These are phyloP conservation scores for Morone chrysops DNA, from an alignment of 2,113 vertebrate species.

Conservation along the genomic window DNA sequence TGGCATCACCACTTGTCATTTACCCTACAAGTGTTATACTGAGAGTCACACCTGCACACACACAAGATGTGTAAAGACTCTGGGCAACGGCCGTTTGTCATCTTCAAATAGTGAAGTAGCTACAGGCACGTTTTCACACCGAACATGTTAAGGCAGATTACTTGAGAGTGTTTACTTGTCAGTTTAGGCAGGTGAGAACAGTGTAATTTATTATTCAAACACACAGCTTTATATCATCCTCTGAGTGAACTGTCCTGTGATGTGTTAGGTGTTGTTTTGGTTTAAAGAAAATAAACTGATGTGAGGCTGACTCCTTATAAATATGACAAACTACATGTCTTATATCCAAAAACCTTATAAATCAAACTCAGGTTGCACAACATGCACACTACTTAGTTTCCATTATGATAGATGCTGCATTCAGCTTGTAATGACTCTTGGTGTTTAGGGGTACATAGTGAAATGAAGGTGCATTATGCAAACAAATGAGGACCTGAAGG, in stretches of 20 bases:
- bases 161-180: background rate
- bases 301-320: background rate
- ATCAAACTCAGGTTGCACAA: conserved; percentile 20
- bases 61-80: background rate
- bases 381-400: conserved; percentile 6
- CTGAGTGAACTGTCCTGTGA: background rate
- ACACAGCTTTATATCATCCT: background rate
- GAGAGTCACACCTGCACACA: conserved; percentile 12
- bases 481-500: conserved; percentile 34
- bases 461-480: conserved; percentile 25
- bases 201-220: background rate
- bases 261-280: background rate
- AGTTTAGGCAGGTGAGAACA: background rate
- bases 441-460: conserved; percentile 28
- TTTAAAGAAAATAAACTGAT: conserved; percentile 1
- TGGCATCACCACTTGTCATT: conserved; percentile 1
- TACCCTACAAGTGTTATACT: background rate
- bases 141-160: background rate
- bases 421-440: conserved; percentile 22
- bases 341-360: conserved; percentile 4
- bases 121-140: background rate
- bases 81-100: background rate
- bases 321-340: conserved; percentile 20
- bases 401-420: conserved; percentile 31
- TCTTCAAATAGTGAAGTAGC: background rate